phyloP scores from a whole-genome alignment of 2,888 invertebrate genomes.

The Nemurella pictetii region DNA sequence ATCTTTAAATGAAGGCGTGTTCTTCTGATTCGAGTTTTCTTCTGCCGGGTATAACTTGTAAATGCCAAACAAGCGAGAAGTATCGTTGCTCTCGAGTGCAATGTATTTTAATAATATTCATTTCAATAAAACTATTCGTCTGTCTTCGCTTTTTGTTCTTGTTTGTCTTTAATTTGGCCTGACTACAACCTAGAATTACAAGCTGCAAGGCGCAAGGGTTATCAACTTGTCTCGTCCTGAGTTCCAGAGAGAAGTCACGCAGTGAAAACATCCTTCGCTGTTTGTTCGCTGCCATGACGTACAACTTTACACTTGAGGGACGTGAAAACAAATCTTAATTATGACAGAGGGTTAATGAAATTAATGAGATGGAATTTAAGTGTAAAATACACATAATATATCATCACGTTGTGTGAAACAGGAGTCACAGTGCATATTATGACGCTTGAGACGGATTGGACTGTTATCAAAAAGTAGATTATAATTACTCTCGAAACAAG shows the following conservation, averaged over 20 bases:
- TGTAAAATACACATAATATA: background rate
- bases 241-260: background rate
- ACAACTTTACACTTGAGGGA: slow-evolving; percentile 6
- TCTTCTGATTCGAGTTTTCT: background rate
- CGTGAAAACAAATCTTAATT: slow-evolving; percentile 35
- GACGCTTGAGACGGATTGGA: background rate
- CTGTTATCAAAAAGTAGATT: background rate
- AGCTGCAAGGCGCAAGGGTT: too few relatives aligned
- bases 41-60: too few relatives aligned
- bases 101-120: background rate
- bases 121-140: background rate
- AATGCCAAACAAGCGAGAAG: background rate
- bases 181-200: background rate
- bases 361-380: slow-evolving; percentile 25
- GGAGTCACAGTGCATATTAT: background rate
- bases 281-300: background rate
- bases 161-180: background rate
- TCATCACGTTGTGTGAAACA: background rate
- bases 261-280: background rate
- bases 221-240: background rate
- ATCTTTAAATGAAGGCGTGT: background rate
- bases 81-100: background rate
- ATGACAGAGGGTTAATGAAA: slow-evolving; percentile 34
- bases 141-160: background rate
- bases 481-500: background rate